Conservation (phyloP, 1,140 invertebrate species). For the Acyrthosiphon pisum region DNA sequence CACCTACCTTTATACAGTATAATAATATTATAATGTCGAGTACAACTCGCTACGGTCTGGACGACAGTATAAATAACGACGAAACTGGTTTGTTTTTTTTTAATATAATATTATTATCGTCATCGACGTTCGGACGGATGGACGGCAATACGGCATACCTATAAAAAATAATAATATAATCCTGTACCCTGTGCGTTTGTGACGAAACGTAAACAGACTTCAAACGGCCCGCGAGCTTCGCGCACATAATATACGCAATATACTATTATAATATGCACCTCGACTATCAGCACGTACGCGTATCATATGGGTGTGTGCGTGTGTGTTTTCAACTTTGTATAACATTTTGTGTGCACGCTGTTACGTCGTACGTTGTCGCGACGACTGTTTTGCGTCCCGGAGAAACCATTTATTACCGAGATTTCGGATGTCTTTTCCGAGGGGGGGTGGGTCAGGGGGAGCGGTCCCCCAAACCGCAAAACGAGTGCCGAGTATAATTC, state of each 20-base stretch:
- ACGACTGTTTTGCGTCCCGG: neutral
- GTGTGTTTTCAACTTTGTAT: neutral
- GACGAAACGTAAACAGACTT: neutral
- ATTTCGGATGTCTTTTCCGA: neutral
- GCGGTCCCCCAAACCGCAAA: no score
- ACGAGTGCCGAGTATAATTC: no score
- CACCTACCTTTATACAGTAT: neutral
- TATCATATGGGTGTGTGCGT: neutral
- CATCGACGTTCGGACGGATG: neutral
- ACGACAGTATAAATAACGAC: neutral
- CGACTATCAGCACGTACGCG: no score
- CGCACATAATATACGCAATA: neutral
- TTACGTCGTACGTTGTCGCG: neutral
- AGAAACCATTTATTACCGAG: neutral
- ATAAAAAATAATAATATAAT: neutral
- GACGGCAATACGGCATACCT: no score
- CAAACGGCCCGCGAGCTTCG: neutral
- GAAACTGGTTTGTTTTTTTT: neutral
- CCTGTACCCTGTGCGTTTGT: neutral
- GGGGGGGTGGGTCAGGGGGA: no score
- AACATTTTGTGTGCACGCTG: neutral
- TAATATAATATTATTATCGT: neutral
- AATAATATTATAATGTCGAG: neutral
- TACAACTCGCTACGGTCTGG: neutral
- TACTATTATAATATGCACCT: no score